Base-by-base conservation (phyloP, 1,140 invertebrate species). In the Drosophila sulfurigaster region DNA sequence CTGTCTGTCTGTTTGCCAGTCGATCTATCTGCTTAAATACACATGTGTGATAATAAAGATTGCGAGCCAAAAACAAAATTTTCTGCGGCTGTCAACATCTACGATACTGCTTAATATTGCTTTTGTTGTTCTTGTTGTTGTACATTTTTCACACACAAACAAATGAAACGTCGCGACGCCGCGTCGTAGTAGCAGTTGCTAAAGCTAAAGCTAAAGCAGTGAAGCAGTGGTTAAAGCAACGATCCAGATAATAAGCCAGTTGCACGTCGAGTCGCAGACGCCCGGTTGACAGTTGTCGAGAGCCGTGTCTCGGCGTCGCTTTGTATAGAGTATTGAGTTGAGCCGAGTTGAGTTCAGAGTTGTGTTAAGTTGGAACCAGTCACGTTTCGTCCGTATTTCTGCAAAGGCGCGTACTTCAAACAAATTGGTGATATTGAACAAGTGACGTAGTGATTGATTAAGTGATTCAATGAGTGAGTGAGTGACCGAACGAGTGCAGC, bases 1-100 rank as follows among this genome's bases (percentile, higher is more conserved):
- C 13, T 51, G 32, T 64, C 43, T 45, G 72, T 64, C 56, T 71
- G 76, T 66, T 49, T 66, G 74, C 63, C 63, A n/a, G 74, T 68
- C 65, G 65, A 89, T 85, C 81, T 89, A 89, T 89, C 85, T 89
- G 85, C 78, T 71, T 78, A 89, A 81, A 76, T 46, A 86, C 71
- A 86, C 75, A 86, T 67, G 58, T 38, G 78, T 86, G 82, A 86
- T 86, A 86, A 86, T 83, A 75, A 73, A 81, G 78, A 86, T 86
- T 79, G 71, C 71, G 70, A 70, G 64, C 75, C 51, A 30, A 75
- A 79, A 72, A 79, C 63, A 79, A 58, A 57, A 63, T 75, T 65
- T 65, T 59, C 58, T 66, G 58, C 75, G 65, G 49, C 43, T 63
- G 72, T 63, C 72, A 56, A 49, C 45, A 60, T 60, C 54, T 62